Evolutionary conservation across 2,797 vertebrate genomes (phyloP), one percentile per base, ranked within the genome.

Genomic region (Epinephelus coioides): DNA sequence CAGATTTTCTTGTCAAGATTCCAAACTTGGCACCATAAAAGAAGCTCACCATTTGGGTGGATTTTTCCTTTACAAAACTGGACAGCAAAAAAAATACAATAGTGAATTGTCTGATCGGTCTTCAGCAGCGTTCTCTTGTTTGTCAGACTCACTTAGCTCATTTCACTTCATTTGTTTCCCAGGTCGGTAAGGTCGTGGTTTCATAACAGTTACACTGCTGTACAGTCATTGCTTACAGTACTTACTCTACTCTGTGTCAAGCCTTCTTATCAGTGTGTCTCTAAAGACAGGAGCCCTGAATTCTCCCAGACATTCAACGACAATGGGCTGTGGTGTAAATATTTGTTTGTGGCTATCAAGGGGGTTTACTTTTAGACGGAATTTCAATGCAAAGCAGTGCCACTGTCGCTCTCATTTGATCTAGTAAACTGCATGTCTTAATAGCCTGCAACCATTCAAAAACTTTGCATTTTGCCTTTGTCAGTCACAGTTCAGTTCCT

Each of bases 341-440:
- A 94, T 84, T 90, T 89, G 81, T 89, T 87, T 85, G 82, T 89
- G 82, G 82, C 81, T 84, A 69, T 86, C 61, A 47, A 83, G 84
- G 63, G 68, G 80, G 78, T 88, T 91, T 83, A 83, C 63, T 62
- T 86, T 70, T 78, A 62, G 86, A 81, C 62, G 73, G 46, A 46
- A 44, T 72, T 64, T 76, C 69, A 83, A 83, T 80, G 80, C 83
- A 79, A 88, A 87, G 75, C 86, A 83, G 80, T 90, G 85, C 87
- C 82, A 89, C 71, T 79, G 25, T 84, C 79, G 76, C 78, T 92
- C 76, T 89, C 72, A 77, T 88, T 75, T 85, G 76, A 88, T 87
- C 80, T 81, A 59, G 82, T 86, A 88, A 82, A 82, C 85, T 92
- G 94, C 94, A 95, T 95, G 94, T 92, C 92, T 94, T 91, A 93